Evolutionary conservation across 2,797 vertebrate species (phyloP).

Genomic region (Enteromius fasciolatus): DNA sequence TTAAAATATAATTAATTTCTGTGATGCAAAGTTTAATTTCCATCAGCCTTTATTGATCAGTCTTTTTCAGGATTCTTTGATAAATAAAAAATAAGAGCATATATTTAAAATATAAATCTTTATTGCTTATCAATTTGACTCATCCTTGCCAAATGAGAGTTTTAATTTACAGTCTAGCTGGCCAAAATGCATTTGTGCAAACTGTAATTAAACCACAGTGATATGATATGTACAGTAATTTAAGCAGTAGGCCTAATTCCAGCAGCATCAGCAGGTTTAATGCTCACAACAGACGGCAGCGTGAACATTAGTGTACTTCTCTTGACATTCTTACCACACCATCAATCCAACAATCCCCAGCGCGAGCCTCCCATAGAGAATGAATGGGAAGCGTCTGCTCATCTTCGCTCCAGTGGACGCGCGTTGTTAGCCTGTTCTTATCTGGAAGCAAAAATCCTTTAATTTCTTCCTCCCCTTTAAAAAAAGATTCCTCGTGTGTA

Average conservation of each 20-base stretch:
- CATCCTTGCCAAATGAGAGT: too few species aligned
- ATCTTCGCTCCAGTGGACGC: neutral
- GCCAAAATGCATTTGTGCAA: neutral
- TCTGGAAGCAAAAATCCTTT: conserved; percentile 1
- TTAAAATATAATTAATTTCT: too few species aligned
- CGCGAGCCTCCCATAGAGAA: neutral
- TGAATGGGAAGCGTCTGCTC: conserved; percentile 6
- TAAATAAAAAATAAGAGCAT: too few species aligned
- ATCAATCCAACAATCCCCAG: conserved; percentile 26
- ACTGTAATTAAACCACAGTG: neutral
- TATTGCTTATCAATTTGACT: too few species aligned
- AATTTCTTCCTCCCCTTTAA: neutral
- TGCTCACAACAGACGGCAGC: too few species aligned
- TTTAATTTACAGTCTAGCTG: too few species aligned
- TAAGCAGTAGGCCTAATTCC: neutral
- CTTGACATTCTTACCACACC: neutral
- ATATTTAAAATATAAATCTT: too few species aligned
- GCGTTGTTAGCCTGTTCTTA: neutral
- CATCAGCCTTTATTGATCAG: too few species aligned
- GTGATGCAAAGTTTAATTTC: too few species aligned
- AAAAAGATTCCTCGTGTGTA: neutral
- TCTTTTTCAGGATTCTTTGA: too few species aligned
- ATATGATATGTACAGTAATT: neutral
- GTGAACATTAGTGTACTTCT: neutral
- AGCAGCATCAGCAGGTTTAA: conserved; percentile 5